Percentiles rank a stretch among this genome's conserved stretches.
These are phyloP conservation scores for Ooceraea biroi DNA, from an alignment of 1,140 invertebrate genomes.

Conservation along the genomic window DNA sequence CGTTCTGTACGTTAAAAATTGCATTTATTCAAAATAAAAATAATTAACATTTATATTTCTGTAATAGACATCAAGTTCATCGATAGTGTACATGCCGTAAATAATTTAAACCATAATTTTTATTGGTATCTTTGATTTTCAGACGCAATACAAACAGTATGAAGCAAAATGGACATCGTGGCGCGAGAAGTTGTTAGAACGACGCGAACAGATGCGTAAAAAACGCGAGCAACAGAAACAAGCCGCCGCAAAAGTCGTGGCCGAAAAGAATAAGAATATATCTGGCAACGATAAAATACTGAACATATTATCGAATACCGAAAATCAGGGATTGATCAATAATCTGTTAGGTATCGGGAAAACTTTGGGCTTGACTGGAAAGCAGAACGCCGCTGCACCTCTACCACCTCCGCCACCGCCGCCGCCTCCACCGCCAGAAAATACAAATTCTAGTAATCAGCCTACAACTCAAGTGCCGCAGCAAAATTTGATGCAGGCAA, in stretches of 20 bases:
- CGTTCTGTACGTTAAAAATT: no score
- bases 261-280: constrained; percentile 82
- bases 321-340: constrained; percentile 84
- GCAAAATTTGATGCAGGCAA: constrained; percentile 51
- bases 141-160: constrained; percentile 92
- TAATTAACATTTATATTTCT: neutral
- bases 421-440: constrained; percentile 66
- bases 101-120: constrained; percentile 20
- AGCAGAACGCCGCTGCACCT: constrained; percentile 71
- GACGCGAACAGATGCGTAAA: constrained; percentile 92
- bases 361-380: constrained; percentile 83
- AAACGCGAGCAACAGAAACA: constrained; percentile 87
- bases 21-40: neutral
- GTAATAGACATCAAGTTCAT: neutral
- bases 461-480: constrained; percentile 32
- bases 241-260: constrained; percentile 77
- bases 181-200: constrained; percentile 91
- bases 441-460: constrained; percentile 31
- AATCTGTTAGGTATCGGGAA: constrained; percentile 85
- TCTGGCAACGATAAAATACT: constrained; percentile 84
- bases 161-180: constrained; percentile 94
- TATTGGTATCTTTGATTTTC: constrained; percentile 67
- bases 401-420: constrained; percentile 55
- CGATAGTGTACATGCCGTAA: neutral
- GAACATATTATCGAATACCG: constrained; percentile 83